These are phyloP conservation scores for Pteropus rufus DNA, from an alignment of 2,797 vertebrate species.

Conservation along the genomic window DNA sequence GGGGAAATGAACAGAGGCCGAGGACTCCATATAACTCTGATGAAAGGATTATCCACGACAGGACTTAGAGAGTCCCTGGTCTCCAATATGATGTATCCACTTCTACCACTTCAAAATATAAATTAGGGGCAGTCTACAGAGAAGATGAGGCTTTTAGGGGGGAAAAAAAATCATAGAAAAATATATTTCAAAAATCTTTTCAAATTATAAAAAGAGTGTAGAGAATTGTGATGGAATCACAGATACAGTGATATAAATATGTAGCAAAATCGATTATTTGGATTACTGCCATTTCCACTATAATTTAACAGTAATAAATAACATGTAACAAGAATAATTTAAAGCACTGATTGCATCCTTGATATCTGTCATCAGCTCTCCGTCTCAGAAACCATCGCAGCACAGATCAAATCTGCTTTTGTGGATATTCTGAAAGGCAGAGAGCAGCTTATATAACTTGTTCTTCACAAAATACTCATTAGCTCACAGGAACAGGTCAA, in stretches of 20 bases:
- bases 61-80: not conserved
- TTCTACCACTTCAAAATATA: not conserved
- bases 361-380: not conserved
- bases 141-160: not conserved
- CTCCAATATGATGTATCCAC: not conserved
- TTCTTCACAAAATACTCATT: not conserved
- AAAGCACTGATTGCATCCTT: not conserved
- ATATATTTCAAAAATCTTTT: constrained; percentile 5
- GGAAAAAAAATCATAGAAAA: constrained; percentile 25
- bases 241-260: not conserved
- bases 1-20: not conserved
- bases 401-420: constrained; percentile 15
- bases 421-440: not conserved
- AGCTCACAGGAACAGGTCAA: not conserved
- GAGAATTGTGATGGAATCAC: not conserved
- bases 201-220: not conserved
- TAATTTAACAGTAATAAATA: constrained; percentile 16
- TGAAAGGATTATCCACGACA: not conserved
- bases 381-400: not conserved
- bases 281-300: not conserved
- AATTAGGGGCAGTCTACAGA: not conserved
- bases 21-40: not conserved
- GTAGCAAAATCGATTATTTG: not conserved
- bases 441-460: not conserved
- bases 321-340: not conserved